A percentile compares a stretch with the other conserved stretches of the same genome.
These are phyloP conservation scores for Anas platyrhynchos DNA, from an alignment of 2,113 vertebrate species.

Conservation along the genomic window DNA sequence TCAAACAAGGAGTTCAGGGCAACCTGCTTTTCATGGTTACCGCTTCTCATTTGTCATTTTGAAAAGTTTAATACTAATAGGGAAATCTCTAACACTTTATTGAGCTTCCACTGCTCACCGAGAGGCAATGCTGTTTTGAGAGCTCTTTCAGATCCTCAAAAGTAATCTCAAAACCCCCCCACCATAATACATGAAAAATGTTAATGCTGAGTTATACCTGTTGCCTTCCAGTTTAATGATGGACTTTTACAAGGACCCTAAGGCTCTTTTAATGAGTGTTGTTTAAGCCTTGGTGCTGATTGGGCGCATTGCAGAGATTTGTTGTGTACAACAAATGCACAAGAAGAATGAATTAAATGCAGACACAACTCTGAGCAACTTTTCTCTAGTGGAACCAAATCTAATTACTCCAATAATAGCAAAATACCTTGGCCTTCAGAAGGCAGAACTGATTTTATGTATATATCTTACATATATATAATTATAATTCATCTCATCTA, in stretches of 20 bases:
- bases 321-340: slow-evolving; percentile 42
- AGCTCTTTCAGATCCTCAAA: slow-evolving; percentile 17
- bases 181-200: slow-evolving; percentile 10
- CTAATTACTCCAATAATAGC: slow-evolving; percentile 65
- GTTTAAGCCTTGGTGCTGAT: slow-evolving; percentile 51
- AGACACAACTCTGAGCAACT: slow-evolving; percentile 45
- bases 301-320: slow-evolving; percentile 13
- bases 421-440: slow-evolving; percentile 47
- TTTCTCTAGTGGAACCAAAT: slow-evolving; percentile 51
- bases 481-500: slow-evolving; percentile 41
- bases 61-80: slow-evolving; percentile 71
- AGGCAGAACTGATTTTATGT: slow-evolving; percentile 13
- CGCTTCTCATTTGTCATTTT: slow-evolving; percentile 80
- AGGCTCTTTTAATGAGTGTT: slow-evolving; percentile 14
- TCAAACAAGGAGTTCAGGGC: slow-evolving; percentile 53
- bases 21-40: slow-evolving; percentile 70
- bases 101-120: neutral
- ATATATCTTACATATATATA: neutral
- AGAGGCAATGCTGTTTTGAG: slow-evolving; percentile 20
- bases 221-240: slow-evolving; percentile 7
- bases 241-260: neutral
- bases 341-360: slow-evolving; percentile 55
- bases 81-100: slow-evolving; percentile 75
- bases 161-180: neutral
- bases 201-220: slow-evolving; percentile 23